phyloP scores from a whole-genome alignment of 1,140 invertebrate genomes.

The Camponotus pennsylvanicus region DNA sequence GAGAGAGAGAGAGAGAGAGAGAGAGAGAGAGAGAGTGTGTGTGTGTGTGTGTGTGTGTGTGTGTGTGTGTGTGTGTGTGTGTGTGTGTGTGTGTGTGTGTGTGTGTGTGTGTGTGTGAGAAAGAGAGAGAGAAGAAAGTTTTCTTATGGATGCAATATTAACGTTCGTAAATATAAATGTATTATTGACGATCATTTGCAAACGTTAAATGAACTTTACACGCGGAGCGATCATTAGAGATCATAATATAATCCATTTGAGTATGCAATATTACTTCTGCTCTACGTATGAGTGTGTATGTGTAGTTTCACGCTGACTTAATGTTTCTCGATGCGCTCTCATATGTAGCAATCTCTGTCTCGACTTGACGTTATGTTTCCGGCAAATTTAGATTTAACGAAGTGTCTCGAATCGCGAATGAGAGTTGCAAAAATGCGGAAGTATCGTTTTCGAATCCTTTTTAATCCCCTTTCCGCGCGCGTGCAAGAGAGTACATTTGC shows the following conservation, averaged over 20 bases:
- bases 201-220: slow-evolving; percentile 11
- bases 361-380: not conserved
- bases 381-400: not conserved
- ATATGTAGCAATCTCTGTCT: not conserved
- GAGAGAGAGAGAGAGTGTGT: not conserved
- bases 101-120: too few relatives aligned
- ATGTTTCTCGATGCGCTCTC: not conserved
- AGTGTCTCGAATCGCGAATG: not conserved
- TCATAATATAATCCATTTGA: not conserved
- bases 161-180: not conserved
- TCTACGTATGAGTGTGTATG: not conserved
- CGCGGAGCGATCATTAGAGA: not conserved
- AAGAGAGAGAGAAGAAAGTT: not conserved
- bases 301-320: not conserved
- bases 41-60: too few relatives aligned
- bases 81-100: too few relatives aligned
- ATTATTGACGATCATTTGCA: not conserved
- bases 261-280: not conserved
- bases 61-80: too few relatives aligned
- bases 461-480: not conserved
- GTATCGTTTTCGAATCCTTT: too few relatives aligned
- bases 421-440: too few relatives aligned
- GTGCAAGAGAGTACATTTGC: not conserved
- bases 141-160: not conserved
- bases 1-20: not conserved